phyloP scores from a whole-genome alignment of 2,888 invertebrate genomes.

The Ptychoptera contaminata region DNA sequence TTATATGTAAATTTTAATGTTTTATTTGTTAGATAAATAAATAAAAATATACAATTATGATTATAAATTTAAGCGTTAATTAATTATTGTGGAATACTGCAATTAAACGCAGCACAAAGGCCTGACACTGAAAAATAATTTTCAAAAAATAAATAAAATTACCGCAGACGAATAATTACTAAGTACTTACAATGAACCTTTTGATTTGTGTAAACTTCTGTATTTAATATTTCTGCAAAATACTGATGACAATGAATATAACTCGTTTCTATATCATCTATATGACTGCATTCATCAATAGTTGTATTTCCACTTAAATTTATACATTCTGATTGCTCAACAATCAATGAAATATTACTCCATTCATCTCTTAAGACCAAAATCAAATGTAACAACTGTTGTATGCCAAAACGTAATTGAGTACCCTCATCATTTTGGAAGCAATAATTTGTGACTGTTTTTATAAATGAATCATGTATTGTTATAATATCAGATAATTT shows the following conservation, averaged over 20 bases:
- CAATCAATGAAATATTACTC: conserved; percentile 17
- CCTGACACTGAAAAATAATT: neutral
- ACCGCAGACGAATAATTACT: no score
- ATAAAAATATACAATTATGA: no score
- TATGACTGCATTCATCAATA: no score
- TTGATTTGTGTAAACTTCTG: conserved; percentile 20
- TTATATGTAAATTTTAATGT: no score
- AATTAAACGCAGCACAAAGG: conserved; percentile 2
- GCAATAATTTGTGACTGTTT: conserved; percentile 21
- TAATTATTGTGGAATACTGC: conserved; percentile 1
- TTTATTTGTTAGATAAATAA: no score
- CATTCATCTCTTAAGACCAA: conserved; percentile 25
- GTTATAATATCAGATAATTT: conserved; percentile 22
- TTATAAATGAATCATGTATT: conserved; percentile 25
- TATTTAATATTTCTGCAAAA: conserved; percentile 21
- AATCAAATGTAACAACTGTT: conserved; percentile 22
- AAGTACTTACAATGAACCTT: conserved; percentile 8
- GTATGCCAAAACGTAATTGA: conserved; percentile 1
- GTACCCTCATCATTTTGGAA: conserved; percentile 11
- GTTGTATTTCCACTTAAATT: no score
- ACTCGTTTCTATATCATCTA: neutral
- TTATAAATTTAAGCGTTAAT: no score
- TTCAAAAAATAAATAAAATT: no score
- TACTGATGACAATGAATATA: conserved; percentile 26
- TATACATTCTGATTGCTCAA: conserved; percentile 5